These are phyloP conservation scores for Oscheius onirici DNA, from an alignment of 2,888 invertebrate species.

Conservation along the genomic window DNA sequence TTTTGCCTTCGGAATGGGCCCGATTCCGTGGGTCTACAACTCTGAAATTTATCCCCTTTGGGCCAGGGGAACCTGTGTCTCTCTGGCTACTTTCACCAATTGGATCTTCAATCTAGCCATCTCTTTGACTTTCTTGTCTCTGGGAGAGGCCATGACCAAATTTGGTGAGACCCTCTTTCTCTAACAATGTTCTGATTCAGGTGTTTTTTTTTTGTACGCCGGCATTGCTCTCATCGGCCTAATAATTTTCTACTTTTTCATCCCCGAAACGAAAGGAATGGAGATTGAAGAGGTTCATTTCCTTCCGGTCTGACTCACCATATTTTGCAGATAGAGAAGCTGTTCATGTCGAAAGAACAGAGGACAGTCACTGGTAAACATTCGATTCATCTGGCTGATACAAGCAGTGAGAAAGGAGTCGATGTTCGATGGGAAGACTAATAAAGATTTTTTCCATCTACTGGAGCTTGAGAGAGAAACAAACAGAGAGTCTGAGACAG, in stretches of 20 bases:
- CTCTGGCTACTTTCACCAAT: conserved; percentile 72
- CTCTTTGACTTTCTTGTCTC: conserved; percentile 75
- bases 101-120: conserved; percentile 76
- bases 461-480: neutral
- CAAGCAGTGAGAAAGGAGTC: neutral
- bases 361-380: neutral
- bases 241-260: conserved; percentile 72
- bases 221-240: conserved; percentile 73
- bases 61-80: conserved; percentile 75
- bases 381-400: neutral
- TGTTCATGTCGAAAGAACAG: conserved; percentile 26
- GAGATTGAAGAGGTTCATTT: conserved; percentile 73
- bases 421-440: neutral
- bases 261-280: conserved; percentile 76
- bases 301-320: neutral
- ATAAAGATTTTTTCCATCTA: neutral
- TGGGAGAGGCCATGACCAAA: conserved; percentile 63
- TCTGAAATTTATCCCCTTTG: conserved; percentile 76
- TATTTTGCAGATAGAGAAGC: conserved; percentile 20
- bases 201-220: conserved; percentile 75
- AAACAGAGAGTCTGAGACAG: neutral
- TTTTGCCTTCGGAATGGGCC: conserved; percentile 70
- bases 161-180: conserved; percentile 47
- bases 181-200: conserved; percentile 61
- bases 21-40: conserved; percentile 77